A percentile compares a stretch with the other conserved stretches of the same genome.
Conservation (phyloP, 1,140 invertebrate genomes). For the Atta cephalotes region DNA sequence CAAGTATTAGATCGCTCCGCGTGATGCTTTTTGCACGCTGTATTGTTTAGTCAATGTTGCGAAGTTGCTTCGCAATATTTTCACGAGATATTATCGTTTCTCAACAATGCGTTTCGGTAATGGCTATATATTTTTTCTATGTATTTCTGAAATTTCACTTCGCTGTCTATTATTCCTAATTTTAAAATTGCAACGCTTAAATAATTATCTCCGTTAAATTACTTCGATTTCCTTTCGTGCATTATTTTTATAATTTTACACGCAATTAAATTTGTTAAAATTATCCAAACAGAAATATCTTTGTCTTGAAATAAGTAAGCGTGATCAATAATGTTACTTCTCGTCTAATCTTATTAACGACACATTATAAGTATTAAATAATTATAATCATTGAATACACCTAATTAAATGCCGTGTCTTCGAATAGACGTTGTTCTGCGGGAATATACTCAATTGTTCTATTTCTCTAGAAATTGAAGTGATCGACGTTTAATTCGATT, state of each 20-base stretch:
- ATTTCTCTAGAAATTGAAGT: conserved; percentile 19
- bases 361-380: not conserved
- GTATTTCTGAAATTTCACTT: not conserved
- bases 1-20: conserved; percentile 43
- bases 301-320: conserved; percentile 26
- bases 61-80: not conserved
- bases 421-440: conserved; percentile 4
- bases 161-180: not conserved
- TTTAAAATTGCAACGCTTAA: not conserved
- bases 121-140: not conserved
- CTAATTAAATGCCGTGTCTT: conserved; percentile 26
- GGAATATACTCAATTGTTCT: conserved; percentile 34
- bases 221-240: too few relatives aligned
- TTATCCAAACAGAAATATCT: not conserved
- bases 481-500: conserved; percentile 53
- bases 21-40: too few relatives aligned
- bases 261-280: not conserved
- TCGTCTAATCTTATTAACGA: conserved; percentile 8
- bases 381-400: not conserved
- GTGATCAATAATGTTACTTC: conserved; percentile 12
- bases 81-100: not conserved
- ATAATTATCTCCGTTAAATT: not conserved
- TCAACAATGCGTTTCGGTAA: not conserved
- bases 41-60: not conserved
- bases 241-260: not conserved